Percentiles rank a stretch among this genome's conserved stretches.
These are phyloP conservation scores for Setophaga petechia DNA, from an alignment of 2,113 vertebrate species.

Conservation along the genomic window DNA sequence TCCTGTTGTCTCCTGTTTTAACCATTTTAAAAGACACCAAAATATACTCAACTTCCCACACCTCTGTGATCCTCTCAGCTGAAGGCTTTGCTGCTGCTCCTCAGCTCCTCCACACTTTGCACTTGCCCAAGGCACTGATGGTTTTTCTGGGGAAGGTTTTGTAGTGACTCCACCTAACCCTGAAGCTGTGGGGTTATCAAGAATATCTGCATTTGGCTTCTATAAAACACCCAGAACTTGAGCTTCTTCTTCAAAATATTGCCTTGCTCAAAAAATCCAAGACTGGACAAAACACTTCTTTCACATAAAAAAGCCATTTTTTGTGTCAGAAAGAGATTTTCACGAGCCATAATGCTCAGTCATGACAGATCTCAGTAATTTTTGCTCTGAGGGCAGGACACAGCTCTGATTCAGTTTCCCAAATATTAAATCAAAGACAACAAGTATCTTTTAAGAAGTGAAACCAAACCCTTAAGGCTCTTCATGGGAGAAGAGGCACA, in stretches of 20 bases:
- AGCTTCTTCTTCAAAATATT: neutral
- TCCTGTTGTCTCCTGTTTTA: neutral
- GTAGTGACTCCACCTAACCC: neutral
- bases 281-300: neutral
- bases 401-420: neutral
- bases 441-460: neutral
- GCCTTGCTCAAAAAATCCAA: neutral
- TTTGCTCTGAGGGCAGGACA: neutral
- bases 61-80: neutral
- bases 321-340: neutral
- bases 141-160: neutral
- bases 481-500: neutral
- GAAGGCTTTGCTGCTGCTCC: neutral
- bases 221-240: neutral
- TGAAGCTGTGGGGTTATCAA: neutral
- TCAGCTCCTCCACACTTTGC: neutral
- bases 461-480: neutral
- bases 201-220: neutral
- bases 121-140: neutral
- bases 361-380: neutral
- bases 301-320: accelerated
- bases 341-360: neutral
- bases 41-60: neutral
- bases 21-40: neutral
- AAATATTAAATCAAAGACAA: neutral